Base-by-base conservation (phyloP, 2,113 vertebrate genomes). In the Heloderma charlesbogerti region DNA sequence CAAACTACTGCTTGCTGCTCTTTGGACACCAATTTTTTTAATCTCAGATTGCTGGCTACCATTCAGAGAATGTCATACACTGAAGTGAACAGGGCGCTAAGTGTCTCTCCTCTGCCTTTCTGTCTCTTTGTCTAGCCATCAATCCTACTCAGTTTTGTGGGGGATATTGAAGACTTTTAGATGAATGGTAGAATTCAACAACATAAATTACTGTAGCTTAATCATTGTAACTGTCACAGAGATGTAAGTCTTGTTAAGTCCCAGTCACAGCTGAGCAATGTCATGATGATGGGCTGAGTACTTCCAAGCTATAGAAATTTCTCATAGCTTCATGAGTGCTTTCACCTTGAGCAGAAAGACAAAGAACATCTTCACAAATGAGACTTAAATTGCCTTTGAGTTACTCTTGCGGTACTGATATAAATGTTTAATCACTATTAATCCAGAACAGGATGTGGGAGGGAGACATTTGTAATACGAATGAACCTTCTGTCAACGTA, bases 101-200 rank as follows among this genome's bases (percentile, higher is more conserved):
- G 90, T 48, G 60, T 86, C 89, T 89, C 88, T 81, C 6, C 40
- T 77, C 67, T 0, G 22, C 66, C 60, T 29, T 84, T 43, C 84
- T 91, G 90, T 74, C 84, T 81, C 89, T 91, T 91, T 92, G 87
- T 92, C 83, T 84, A 1, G 10, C 90, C 43, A 6, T n/a, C 9
- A 0, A 45, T 84, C 78, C 91, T 84, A 27, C 80, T 84, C 40
- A 66, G 83, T 90, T 86, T 34, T 54, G 45, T 80, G 63, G 88
- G 87, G 85, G 88, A 2, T 0, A 43, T 1, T 45, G 48, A 89
- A 40, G 67, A 60, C 71, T 25, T 13, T 67, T 66, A 84, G 77
- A 25, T 67, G 88, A 81, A n/a, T 29, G 51, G 81, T 67, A 66
- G 81, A 75, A 83, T 89, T 88, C 75, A 66, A 40, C 54, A 9